Percentiles rank a stretch among this genome's conserved stretches.
Conservation (phyloP, 1,140 invertebrate species). For the Uloborus diversus region DNA sequence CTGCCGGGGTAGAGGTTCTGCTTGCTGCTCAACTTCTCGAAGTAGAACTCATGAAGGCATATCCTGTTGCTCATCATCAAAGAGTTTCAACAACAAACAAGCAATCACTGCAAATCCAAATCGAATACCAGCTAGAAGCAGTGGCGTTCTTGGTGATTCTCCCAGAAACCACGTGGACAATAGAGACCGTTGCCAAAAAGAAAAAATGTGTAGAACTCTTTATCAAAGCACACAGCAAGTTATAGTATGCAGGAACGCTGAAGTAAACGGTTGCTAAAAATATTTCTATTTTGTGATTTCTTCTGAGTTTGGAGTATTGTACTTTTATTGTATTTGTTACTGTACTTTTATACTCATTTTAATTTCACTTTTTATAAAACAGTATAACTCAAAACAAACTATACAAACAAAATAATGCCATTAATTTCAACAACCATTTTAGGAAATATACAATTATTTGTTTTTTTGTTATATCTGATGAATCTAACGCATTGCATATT, state of each 20-base stretch:
- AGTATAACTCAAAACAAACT: no score
- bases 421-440: no score
- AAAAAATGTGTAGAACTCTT: slow-evolving; percentile 42
- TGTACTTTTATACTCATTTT: no score
- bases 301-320: no score
- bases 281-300: no score
- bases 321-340: no score
- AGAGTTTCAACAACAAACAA: background rate
- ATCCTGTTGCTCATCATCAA: background rate
- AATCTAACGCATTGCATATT: no score
- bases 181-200: slow-evolving; percentile 17
- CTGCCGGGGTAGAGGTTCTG: background rate
- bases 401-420: no score
- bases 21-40: slow-evolving; percentile 2
- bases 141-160: background rate
- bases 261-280: slow-evolving; percentile 39
- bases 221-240: slow-evolving; percentile 47
- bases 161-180: background rate
- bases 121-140: no score
- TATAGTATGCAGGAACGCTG: slow-evolving; percentile 23
- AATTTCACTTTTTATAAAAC: no score
- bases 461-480: no score
- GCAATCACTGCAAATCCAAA: background rate
- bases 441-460: no score
- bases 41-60: background rate